Evolutionary conservation across 2,113 vertebrate species (phyloP), one percentile per base, ranked within the genome.

Genomic region (Colinus virginianus): DNA sequence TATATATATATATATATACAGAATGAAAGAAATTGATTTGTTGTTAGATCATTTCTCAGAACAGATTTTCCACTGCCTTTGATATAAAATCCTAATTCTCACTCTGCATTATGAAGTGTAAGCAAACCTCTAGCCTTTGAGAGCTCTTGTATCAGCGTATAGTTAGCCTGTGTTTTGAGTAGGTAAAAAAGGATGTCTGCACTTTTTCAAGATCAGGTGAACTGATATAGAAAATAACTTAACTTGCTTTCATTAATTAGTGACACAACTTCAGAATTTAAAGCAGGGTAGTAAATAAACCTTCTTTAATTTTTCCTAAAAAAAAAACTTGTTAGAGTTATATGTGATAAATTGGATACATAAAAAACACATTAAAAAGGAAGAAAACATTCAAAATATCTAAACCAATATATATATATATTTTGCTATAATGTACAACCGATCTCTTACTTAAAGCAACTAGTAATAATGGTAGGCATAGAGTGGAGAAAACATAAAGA

Each of bases 121-220:
- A 75, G 9, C 5, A 18, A 94, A 70, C 6, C 5, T 53, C 81
- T 5, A 75, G 21, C 34, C 25, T 34, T 70, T 42, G 49, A 71
- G 46, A 58, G n/a, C 18, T 80, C n/a, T 30, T 45, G 15, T 16
- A 20, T 45, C 40, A 53, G 2, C 10, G 16, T 22, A 11, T 80
- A 48, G 14, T 22, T 5, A 55, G 48, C 6, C 4, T 2, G 9
- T n/a, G n/a, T 3, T 28, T 67, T 2, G 4, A n/a, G 55, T 3
- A 83, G 28, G 46, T 32, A 38, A 32, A 74, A 75, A 40, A 43
- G 3, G 1, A 1, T 8, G 4, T 22, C 25, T 48, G 20, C 12
- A 16, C 16, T 28, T 78, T 74, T 87, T 45, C 30, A 71, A 68
- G 32, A 63, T 22, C 36, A 69, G 10, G 43, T 19, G 86, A 78